phyloP scores from a whole-genome alignment of 2,797 vertebrate species.

The Tiaroga cobitis region DNA sequence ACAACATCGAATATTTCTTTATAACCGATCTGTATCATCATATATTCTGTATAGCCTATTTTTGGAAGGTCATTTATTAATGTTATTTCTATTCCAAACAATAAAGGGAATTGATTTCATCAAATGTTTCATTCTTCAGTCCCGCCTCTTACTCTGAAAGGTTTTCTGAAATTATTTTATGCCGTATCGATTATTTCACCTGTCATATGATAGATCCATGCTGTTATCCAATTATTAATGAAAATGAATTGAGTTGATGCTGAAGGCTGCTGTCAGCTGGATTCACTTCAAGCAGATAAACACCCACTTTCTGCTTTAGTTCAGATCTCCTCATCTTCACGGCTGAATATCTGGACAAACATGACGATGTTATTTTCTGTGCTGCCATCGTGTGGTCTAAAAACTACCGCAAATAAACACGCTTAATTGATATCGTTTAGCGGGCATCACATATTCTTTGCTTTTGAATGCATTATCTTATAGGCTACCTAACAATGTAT shows the following conservation, averaged over 20 bases:
- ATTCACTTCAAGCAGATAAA: neutral
- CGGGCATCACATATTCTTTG: neutral
- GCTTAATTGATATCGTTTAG: neutral
- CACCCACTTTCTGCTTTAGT: neutral
- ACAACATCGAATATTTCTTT: neutral
- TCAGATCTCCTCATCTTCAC: neutral
- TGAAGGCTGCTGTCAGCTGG: neutral
- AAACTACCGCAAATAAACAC: neutral
- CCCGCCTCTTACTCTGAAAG: neutral
- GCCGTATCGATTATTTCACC: neutral
- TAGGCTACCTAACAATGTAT: neutral
- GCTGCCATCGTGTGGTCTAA: conserved; percentile 26
- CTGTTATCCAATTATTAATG: neutral
- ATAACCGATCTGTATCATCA: neutral
- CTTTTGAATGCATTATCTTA: neutral
- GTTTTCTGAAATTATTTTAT: neutral
- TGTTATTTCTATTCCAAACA: neutral
- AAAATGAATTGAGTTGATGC: neutral
- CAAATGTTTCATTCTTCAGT: neutral
- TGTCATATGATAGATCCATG: too few relatives aligned
- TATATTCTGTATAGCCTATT: neutral
- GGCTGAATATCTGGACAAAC: too few relatives aligned
- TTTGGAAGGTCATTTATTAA: neutral
- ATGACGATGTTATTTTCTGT: neutral
- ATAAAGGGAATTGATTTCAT: neutral